These are phyloP conservation scores for Patiria pectinifera DNA, from an alignment of 53 echinoderm and acorn worm species.

Conservation along the genomic window DNA sequence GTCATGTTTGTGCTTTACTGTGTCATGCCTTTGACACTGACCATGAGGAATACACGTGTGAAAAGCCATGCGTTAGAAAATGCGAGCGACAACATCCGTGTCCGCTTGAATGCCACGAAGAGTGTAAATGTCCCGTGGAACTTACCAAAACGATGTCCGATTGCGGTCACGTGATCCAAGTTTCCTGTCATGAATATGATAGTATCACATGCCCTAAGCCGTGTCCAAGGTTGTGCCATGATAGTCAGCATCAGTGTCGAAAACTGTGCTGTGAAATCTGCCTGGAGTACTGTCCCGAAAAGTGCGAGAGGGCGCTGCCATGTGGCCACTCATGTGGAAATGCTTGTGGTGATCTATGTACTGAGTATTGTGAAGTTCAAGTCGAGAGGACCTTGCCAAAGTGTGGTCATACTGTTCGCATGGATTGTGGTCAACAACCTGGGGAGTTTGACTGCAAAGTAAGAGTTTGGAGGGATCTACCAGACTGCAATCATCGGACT, in stretches of 20 bases:
- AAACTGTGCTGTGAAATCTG: slow-evolving; percentile 9
- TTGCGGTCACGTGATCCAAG: slow-evolving; percentile 35
- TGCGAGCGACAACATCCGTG: slow-evolving; percentile 64
- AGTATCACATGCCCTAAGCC: slow-evolving; percentile 13
- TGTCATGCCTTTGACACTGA: slow-evolving; percentile 72
- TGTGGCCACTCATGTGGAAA: slow-evolving; percentile 63
- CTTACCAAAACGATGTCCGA: slow-evolving; percentile 28
- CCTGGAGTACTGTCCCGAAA: slow-evolving; percentile 16
- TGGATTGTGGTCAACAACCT: slow-evolving; percentile 38
- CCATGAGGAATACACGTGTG: slow-evolving; percentile 59
- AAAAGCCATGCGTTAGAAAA: slow-evolving; percentile 45
- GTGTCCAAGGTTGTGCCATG: neutral
- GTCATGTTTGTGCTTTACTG: slow-evolving; percentile 62
- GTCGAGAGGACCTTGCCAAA: neutral
- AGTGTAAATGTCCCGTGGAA: slow-evolving; percentile 53
- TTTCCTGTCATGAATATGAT: slow-evolving; percentile 17
- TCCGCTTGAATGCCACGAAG: slow-evolving; percentile 52
- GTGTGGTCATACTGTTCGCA: slow-evolving; percentile 32
- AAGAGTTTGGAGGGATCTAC: slow-evolving; percentile 24
- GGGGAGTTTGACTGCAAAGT: slow-evolving; percentile 13
- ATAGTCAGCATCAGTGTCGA: slow-evolving; percentile 12
- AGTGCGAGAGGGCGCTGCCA: slow-evolving; percentile 38
- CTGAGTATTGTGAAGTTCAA: neutral
- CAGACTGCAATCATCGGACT: slow-evolving; percentile 57
- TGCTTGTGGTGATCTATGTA: slow-evolving; percentile 5